phyloP scores from a whole-genome alignment of 2,113 vertebrate genomes.

The Xyliphius kryptos region DNA sequence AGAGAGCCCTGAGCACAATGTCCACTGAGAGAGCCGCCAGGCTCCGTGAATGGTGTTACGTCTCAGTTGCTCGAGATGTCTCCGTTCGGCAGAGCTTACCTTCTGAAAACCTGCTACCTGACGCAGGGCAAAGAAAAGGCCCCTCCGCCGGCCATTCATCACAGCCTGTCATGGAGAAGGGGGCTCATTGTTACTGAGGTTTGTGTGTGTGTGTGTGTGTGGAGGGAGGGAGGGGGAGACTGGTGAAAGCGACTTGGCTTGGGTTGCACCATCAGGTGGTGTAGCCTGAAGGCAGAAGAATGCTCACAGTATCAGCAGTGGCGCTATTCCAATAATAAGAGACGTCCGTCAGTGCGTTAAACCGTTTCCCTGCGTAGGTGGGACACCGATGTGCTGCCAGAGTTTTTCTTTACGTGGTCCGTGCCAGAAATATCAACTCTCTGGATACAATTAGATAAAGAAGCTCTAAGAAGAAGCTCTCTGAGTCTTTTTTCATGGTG shows the following conservation, averaged over 20 bases:
- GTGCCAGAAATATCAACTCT: no score
- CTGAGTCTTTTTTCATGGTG: no score
- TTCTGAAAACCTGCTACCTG: slow-evolving; percentile 33
- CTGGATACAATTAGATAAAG: no score
- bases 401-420: no score
- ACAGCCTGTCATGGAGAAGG: slow-evolving; percentile 61
- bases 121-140: slow-evolving; percentile 39
- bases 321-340: slow-evolving; percentile 36
- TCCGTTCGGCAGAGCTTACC: slow-evolving; percentile 54
- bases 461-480: no score
- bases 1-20: no score
- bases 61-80: slow-evolving; percentile 57
- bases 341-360: slow-evolving; percentile 27
- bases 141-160: slow-evolving; percentile 59
- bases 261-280: slow-evolving; percentile 51
- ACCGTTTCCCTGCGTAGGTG: slow-evolving; percentile 21
- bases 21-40: no score
- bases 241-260: slow-evolving; percentile 53
- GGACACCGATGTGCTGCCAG: neutral
- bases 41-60: slow-evolving; percentile 39
- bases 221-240: no score
- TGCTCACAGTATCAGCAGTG: slow-evolving; percentile 33
- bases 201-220: slow-evolving; percentile 41
- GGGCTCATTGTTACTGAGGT: slow-evolving; percentile 52
- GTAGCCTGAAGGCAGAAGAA: slow-evolving; percentile 47